Evolutionary conservation across 2,113 vertebrate genomes (phyloP).

Genomic region (Sula dactylatra): DNA sequence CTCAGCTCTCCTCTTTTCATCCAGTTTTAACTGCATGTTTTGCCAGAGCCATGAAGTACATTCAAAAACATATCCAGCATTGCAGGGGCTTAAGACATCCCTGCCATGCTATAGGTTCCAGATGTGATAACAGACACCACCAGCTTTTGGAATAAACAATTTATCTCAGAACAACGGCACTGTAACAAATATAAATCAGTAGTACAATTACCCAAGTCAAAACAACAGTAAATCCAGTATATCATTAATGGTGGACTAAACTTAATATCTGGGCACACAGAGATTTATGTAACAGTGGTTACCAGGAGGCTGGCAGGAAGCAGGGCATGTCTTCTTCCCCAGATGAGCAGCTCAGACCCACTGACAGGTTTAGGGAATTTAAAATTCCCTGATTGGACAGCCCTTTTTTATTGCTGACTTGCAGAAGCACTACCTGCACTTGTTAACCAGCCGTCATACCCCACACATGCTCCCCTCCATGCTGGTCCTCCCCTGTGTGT

Average conservation of each 20-base stretch:
- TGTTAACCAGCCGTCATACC: not conserved
- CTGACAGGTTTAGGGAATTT: not conserved
- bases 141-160: not conserved
- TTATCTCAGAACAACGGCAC: not conserved
- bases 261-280: not conserved
- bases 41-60: not conserved
- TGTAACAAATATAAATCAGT: not conserved
- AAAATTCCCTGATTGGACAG: not conserved
- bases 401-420: not conserved
- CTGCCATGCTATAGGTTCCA: not conserved
- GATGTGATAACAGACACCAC: not conserved
- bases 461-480: not conserved
- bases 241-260: not conserved
- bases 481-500: not conserved
- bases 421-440: not conserved
- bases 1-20: not conserved
- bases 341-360: not conserved
- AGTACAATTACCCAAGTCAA: not conserved
- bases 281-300: fast-evolving
- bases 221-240: not conserved
- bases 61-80: not conserved
- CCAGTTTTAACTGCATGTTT: not conserved
- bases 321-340: not conserved
- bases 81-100: not conserved
- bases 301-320: not conserved